phyloP scores from a whole-genome alignment of 64 coral and sea anemone species.

The Acropora yongei region DNA sequence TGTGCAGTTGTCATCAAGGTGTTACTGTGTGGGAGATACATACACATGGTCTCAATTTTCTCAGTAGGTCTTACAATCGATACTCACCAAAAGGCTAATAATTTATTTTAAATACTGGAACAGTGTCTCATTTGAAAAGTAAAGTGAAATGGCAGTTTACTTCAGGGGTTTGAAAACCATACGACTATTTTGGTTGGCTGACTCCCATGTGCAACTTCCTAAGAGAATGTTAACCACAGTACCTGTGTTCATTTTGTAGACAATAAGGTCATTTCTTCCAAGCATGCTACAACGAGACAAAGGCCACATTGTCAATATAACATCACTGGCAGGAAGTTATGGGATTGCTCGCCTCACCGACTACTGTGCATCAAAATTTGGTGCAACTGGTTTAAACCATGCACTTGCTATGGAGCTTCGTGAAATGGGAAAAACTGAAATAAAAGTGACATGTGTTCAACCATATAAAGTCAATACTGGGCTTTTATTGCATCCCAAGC shows the following conservation, averaged over 20 bases:
- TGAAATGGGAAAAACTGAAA: conserved; percentile 56
- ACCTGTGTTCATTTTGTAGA: conserved; percentile 29
- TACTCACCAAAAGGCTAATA: too few species aligned
- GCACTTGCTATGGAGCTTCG: conserved; percentile 68
- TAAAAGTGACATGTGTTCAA: conserved; percentile 78
- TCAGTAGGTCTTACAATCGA: too few species aligned
- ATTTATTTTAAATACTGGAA: too few species aligned
- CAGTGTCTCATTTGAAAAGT: too few species aligned
- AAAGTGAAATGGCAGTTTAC: too few species aligned
- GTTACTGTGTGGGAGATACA: too few species aligned
- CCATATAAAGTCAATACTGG: conserved; percentile 84
- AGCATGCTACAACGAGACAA: conserved; percentile 83
- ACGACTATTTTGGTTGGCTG: too few species aligned
- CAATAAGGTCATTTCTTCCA: conserved; percentile 82
- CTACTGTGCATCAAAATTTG: conserved; percentile 87
- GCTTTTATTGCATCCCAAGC: conserved; percentile 72
- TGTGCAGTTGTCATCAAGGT: too few species aligned
- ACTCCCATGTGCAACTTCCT: too few species aligned
- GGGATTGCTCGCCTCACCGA: conserved; percentile 46
- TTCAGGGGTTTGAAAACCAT: too few species aligned
- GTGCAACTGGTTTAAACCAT: conserved; percentile 83
- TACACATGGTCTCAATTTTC: too few species aligned
- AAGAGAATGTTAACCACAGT: too few species aligned
- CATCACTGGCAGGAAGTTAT: conserved; percentile 82
- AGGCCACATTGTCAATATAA: conserved; percentile 92